A percentile compares a stretch with the other conserved stretches of the same genome.
Conservation (phyloP, 2,113 vertebrate species). For the Bothrops jararaca region DNA sequence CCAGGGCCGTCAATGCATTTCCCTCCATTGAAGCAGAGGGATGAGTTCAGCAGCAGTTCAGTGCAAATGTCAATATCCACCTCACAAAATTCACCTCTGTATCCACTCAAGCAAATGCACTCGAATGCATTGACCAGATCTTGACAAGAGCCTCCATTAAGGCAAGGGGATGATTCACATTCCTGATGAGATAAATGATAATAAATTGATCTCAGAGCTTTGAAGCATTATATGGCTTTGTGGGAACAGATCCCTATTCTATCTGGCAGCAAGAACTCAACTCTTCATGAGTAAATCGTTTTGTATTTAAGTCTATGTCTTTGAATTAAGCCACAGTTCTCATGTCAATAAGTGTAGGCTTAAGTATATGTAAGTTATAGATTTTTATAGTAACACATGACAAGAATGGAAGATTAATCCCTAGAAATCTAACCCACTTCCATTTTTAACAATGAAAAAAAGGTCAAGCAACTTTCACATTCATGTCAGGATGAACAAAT, state of each 20-base stretch:
- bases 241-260: not conserved
- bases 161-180: constrained; percentile 70
- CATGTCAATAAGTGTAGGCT: not conserved
- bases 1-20: constrained; percentile 52
- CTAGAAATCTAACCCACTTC: not conserved
- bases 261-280: not conserved
- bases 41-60: constrained; percentile 2
- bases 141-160: constrained; percentile 75
- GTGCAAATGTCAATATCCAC: constrained; percentile 58
- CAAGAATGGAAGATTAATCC: not conserved
- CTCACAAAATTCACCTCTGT: constrained; percentile 75
- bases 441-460: not conserved
- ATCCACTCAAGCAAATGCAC: constrained; percentile 74
- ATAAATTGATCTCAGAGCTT: not conserved
- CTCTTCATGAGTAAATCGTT: not conserved
- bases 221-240: not conserved
- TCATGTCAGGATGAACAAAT: not conserved
- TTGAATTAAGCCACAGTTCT: not conserved
- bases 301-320: not conserved
- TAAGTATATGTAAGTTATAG: not conserved
- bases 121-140: constrained; percentile 71
- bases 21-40: constrained; percentile 47
- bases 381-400: not conserved
- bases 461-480: not conserved
- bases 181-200: constrained; percentile 65